Evolutionary conservation across 2,797 vertebrate genomes (phyloP).

Genomic region (Fundulus diaphanus): DNA sequence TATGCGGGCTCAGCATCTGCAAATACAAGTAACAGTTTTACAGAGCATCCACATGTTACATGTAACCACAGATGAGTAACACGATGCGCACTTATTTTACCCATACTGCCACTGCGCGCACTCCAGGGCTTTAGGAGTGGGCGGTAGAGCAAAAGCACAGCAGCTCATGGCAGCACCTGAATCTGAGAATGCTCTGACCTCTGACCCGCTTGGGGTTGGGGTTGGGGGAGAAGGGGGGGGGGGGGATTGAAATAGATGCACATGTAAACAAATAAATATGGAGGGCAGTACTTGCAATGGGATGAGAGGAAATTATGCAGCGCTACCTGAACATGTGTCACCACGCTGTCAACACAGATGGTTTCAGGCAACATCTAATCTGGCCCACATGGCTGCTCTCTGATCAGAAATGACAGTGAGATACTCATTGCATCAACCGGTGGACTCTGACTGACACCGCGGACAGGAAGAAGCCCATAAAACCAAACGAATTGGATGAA

Average conservation of each 20-base stretch:
- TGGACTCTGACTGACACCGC: conserved; percentile 15
- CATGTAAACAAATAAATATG: not conserved
- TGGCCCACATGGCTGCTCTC: conserved; percentile 29
- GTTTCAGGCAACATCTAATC: conserved; percentile 35
- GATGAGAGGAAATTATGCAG: conserved; percentile 29
- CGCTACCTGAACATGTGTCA: conserved; percentile 23
- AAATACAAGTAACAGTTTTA: conserved; percentile 50
- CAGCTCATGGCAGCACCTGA: not conserved
- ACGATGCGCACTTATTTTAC: conserved; percentile 36
- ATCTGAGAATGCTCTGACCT: conserved; percentile 29
- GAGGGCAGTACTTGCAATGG: not conserved
- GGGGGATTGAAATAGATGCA: not conserved
- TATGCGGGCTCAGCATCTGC: conserved; percentile 57
- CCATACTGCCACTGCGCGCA: conserved; percentile 48
- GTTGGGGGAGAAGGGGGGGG: no score
- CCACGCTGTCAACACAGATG: conserved; percentile 31
- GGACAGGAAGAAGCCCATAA: conserved; percentile 8
- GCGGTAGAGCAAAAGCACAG: not conserved
- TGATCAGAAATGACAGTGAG: conserved; percentile 48
- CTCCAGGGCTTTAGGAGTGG: conserved; percentile 34
- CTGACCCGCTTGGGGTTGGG: conserved; percentile 34
- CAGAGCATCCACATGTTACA: conserved; percentile 47
- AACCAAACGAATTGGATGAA: conserved; percentile 6
- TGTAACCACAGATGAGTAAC: conserved; percentile 46
- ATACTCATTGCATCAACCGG: conserved; percentile 9